Conservation (phyloP, 2,113 vertebrate genomes). For the Syngnathoides biaculeatus region DNA sequence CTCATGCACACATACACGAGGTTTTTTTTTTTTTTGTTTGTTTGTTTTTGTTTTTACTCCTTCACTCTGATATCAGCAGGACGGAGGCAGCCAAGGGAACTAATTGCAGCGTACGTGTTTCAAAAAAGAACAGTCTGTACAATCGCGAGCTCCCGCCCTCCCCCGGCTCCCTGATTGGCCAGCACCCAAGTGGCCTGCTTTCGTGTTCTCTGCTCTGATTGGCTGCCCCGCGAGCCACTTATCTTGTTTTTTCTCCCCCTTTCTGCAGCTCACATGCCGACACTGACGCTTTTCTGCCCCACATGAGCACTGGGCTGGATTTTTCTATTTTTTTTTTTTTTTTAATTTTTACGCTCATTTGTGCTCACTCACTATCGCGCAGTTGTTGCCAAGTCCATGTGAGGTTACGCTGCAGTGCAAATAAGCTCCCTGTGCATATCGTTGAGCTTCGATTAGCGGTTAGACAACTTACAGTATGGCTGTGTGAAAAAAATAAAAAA, state of each 20-base stretch:
- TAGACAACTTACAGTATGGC: background rate
- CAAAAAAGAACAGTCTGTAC: conserved; percentile 75
- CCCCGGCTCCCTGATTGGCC: conserved; percentile 61
- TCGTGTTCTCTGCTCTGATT: conserved; percentile 59
- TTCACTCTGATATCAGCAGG: conserved; percentile 68
- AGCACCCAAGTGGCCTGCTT: conserved; percentile 71
- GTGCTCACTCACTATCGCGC: background rate
- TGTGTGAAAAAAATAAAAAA: no score
- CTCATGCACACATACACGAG: conserved; percentile 26
- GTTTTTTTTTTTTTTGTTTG: no score
- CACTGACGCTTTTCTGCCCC: conserved; percentile 30
- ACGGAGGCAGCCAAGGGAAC: conserved; percentile 69
- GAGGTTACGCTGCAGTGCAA: background rate
- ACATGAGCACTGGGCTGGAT: background rate
- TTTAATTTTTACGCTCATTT: background rate
- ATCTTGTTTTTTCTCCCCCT: conserved; percentile 14
- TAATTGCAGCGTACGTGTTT: conserved; percentile 63
- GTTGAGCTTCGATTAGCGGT: background rate
- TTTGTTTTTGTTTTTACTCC: conserved; percentile 47
- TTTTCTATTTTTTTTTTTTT: background rate
- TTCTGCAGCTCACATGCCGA: background rate
- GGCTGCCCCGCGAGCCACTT: conserved; percentile 62
- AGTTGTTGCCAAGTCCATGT: conserved; percentile 7
- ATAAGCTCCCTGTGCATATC: background rate
- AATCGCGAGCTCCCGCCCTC: conserved; percentile 47